Evolutionary conservation across 2,888 invertebrate genomes (phyloP).

Genomic region (Tortrix viridana): DNA sequence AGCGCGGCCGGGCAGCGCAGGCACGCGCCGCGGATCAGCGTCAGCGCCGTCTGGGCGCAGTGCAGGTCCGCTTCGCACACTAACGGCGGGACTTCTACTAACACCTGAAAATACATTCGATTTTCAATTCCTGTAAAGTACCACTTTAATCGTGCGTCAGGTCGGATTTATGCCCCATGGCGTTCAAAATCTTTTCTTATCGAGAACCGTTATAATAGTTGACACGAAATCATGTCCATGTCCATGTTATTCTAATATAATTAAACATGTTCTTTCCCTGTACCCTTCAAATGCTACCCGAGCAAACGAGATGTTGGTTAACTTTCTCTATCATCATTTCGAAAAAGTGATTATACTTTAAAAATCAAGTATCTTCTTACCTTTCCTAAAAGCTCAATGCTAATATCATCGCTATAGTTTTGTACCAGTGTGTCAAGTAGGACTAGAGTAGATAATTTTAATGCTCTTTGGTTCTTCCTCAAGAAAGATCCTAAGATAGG

Average conservation of each 20-base stretch:
- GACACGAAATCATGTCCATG: too few relatives aligned
- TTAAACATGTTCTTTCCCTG: too few relatives aligned
- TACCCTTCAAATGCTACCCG: too few relatives aligned
- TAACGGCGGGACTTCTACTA: constrained; percentile 95
- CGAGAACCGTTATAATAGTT: too few relatives aligned
- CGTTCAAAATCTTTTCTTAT: too few relatives aligned
- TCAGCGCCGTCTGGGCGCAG: constrained; percentile 96
- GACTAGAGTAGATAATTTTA: constrained; percentile 95
- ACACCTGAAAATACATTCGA: constrained; percentile 78
- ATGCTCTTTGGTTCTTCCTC: constrained; percentile 97
- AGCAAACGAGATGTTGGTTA: too few relatives aligned
- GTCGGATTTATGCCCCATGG: too few relatives aligned
- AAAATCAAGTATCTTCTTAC: constrained; percentile 61
- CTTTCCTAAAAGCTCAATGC: constrained; percentile 89
- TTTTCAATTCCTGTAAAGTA: background rate
- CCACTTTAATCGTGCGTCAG: too few relatives aligned
- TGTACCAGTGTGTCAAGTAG: constrained; percentile 95
- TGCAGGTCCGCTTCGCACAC: constrained; percentile 97
- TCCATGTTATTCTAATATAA: too few relatives aligned
- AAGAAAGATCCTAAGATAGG: constrained; percentile 97
- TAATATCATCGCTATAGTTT: constrained; percentile 90
- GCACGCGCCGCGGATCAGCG: constrained; percentile 92
- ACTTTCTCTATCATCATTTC: too few relatives aligned
- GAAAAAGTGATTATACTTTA: too few relatives aligned
- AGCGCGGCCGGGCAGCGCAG: constrained; percentile 91